These are phyloP conservation scores for Myoxocephalus aenaeus DNA, from an alignment of 2,797 vertebrate species.

Conservation along the genomic window DNA sequence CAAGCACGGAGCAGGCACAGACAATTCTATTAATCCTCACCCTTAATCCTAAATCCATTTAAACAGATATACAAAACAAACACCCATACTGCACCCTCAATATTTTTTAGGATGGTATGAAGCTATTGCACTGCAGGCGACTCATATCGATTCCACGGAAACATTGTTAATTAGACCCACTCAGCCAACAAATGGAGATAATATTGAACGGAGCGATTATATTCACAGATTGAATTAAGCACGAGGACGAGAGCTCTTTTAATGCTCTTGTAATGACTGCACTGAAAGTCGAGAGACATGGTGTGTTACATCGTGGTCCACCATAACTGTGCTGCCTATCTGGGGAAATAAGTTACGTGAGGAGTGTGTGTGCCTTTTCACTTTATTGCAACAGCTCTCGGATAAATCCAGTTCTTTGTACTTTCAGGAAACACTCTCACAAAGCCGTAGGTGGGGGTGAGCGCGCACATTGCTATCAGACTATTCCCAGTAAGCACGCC, in stretches of 20 bases:
- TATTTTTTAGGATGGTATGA: slow-evolving; percentile 19
- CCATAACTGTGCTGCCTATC: neutral
- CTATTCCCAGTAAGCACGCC: slow-evolving; percentile 40
- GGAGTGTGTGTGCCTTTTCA: slow-evolving; percentile 8
- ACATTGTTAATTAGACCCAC: slow-evolving; percentile 42
- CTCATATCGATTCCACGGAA: slow-evolving; percentile 49
- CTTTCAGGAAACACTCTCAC: slow-evolving; percentile 48
- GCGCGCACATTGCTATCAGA: slow-evolving; percentile 35
- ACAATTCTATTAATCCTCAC: slow-evolving; percentile 23
- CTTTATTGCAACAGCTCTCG: neutral
- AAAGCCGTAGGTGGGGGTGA: slow-evolving; percentile 28
- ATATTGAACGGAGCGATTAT: slow-evolving; percentile 65
- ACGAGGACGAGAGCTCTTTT: slow-evolving; percentile 37
- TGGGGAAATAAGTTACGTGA: neutral
- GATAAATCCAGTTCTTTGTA: slow-evolving; percentile 32
- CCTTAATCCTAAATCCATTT: slow-evolving; percentile 6
- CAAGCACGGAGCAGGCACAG: slow-evolving; percentile 1
- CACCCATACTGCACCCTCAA: neutral
- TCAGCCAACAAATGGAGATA: slow-evolving; percentile 55
- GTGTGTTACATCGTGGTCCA: slow-evolving; percentile 1
- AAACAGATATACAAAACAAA: neutral
- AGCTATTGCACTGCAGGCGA: slow-evolving; percentile 13
- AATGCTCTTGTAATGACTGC: slow-evolving; percentile 53
- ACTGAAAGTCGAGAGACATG: slow-evolving; percentile 31
- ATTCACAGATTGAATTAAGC: slow-evolving; percentile 71